phyloP scores from a whole-genome alignment of 2,113 vertebrate species.

The Misgurnus mizolepis region DNA sequence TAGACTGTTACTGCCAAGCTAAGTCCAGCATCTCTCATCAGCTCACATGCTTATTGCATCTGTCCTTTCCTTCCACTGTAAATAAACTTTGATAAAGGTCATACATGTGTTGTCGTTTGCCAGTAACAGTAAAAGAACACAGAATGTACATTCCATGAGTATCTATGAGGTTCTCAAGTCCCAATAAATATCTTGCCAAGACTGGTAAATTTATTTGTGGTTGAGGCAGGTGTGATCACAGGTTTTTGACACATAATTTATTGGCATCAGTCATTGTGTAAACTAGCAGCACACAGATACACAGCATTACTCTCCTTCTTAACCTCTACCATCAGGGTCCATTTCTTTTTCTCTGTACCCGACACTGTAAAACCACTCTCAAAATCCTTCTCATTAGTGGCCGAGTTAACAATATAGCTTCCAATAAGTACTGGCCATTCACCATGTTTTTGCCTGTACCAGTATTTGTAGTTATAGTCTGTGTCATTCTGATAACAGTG shows the following conservation, averaged over 20 bases:
- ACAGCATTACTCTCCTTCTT: constrained; percentile 31
- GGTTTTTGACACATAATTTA: constrained; percentile 27
- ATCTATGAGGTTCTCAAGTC: not conserved
- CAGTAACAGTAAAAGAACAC: no score
- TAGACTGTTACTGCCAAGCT: no score
- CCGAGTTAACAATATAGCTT: not conserved
- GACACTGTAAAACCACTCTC: constrained; percentile 26
- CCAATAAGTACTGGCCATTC: constrained; percentile 39
- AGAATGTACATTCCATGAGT: no score
- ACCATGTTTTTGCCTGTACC: constrained; percentile 48
- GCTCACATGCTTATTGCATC: no score
- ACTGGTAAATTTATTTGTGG: not conserved
- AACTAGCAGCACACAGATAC: constrained; percentile 54
- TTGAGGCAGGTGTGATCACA: constrained; percentile 25
- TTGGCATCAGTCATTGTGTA: constrained; percentile 34
- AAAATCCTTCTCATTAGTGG: constrained; percentile 34
- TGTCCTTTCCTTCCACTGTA: no score
- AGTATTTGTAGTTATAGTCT: constrained; percentile 50
- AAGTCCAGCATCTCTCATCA: no score
- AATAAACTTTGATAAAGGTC: no score
- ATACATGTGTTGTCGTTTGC: no score
- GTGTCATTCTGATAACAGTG: constrained; percentile 53
- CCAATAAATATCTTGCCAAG: not conserved
- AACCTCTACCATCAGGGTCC: constrained; percentile 48
- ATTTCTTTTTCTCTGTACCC: constrained; percentile 34